Evolutionary conservation across 92 coral and sea anemone genomes (phyloP), one percentile per base, ranked within the genome.

Genomic region (Palythoa grandiflora): DNA sequence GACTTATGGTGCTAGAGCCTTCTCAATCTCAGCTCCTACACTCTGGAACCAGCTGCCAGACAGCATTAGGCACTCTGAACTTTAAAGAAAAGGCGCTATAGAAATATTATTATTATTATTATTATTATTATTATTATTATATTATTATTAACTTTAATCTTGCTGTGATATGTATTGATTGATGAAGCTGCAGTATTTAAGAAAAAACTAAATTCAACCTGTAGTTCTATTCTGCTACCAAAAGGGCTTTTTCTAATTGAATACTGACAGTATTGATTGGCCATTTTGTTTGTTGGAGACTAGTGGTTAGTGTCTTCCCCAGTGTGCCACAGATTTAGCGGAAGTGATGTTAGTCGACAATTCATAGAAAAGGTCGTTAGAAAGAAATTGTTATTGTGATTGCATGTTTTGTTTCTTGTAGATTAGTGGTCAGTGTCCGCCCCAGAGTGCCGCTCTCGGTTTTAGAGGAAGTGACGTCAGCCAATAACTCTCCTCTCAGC

Each of bases 401-500:
- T 38, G 16, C 13, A 11, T 84, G 38, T 38, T n/a, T 53, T 55
- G 19, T 52, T 68, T 11, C 1, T 5, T 85, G 57, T 47, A 97
- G 99, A 88, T 80, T 97, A 77, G 94, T 95, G 78, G 83, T 97
- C 66, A 93, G 92, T 48, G 92, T 92, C 9, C 98, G 94, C 54
- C 96, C 98, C 17, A 76, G 97, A 1, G 95, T 93, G 66, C 94
- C 98, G 20, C 94, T 96, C 39, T 96, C 99, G 28, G 91, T 94
- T 35, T 87, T 97, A 20, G 98, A 97, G 77, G 99, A 97, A 75
- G 94, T 78, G 19, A 83, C 85, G 37, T 97, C 99, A 3, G 89
- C 91, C 16, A 94, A 95, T 59, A 94, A 93, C 92, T 97, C 99
- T 2, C 99, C 99, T 1, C 95, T 95, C 84, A 97, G 99, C 52